phyloP scores from a whole-genome alignment of 2,113 vertebrate species.

The Erinaceus europaeus region DNA sequence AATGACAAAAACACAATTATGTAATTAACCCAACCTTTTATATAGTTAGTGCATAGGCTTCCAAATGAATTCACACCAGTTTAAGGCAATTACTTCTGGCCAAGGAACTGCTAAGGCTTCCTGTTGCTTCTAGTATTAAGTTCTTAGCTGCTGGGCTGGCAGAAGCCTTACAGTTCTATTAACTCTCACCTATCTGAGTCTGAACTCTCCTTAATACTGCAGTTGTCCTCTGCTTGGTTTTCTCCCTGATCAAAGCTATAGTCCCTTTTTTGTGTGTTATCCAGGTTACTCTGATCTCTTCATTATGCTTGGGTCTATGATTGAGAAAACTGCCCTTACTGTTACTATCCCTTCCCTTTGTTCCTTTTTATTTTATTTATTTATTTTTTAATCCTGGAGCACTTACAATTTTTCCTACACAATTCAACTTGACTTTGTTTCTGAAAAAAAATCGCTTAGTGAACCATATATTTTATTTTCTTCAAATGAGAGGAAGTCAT shows the following conservation, averaged over 20 bases:
- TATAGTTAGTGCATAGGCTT: neutral
- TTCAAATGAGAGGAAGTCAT: neutral
- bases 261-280: neutral
- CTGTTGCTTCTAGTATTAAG: neutral
- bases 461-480: neutral
- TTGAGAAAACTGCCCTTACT: neutral
- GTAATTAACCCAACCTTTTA: neutral
- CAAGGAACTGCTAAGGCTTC: neutral
- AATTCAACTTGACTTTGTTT: neutral
- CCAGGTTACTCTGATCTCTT: neutral
- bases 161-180: neutral
- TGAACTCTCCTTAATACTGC: neutral
- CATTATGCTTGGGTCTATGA: neutral
- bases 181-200: neutral
- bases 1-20: neutral
- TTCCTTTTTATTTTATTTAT: too few relatives aligned
- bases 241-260: neutral
- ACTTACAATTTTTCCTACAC: neutral
- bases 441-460: neutral
- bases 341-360: neutral
- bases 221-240: neutral
- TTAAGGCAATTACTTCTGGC: neutral
- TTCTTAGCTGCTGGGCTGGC: neutral
- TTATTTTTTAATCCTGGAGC: neutral
- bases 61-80: neutral